phyloP scores from a whole-genome alignment of 2,113 vertebrate genomes.

The Trichomycterus rosablanca region DNA sequence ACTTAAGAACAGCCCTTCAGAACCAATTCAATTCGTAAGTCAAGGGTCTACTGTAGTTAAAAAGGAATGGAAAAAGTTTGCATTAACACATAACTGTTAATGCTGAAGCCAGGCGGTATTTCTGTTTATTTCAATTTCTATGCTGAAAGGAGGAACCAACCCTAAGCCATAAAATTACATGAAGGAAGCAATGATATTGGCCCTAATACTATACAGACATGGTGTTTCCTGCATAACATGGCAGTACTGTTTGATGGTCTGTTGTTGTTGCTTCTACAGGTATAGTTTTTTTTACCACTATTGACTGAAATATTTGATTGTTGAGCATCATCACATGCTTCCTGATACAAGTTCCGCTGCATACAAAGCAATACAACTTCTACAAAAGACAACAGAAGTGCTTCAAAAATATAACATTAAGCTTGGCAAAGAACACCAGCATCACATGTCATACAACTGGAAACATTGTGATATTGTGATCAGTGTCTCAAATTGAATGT shows the following conservation, averaged over 20 bases:
- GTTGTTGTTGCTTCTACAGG: conserved; percentile 16
- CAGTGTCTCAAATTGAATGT: neutral
- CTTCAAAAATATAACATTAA: conserved; percentile 1
- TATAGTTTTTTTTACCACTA: neutral
- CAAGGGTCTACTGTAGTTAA: too few relatives aligned
- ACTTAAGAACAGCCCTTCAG: too few relatives aligned
- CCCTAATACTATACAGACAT: neutral
- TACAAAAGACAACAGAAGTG: neutral
- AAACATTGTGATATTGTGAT: too few relatives aligned
- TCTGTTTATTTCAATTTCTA: too few relatives aligned
- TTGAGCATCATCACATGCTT: conserved; percentile 18
- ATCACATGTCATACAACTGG: neutral
- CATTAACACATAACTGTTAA: too few relatives aligned
- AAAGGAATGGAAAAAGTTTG: too few relatives aligned
- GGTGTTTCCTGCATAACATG: conserved; percentile 2
- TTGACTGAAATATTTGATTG: conserved; percentile 21
- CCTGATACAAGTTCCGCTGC: neutral
- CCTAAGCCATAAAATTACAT: conserved; percentile 5
- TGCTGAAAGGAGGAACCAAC: conserved; percentile 11
- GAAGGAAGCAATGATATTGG: conserved; percentile 1
- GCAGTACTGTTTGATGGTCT: conserved; percentile 25
- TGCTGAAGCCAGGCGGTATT: too few relatives aligned
- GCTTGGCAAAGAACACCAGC: neutral
- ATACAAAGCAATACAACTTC: conserved; percentile 15
- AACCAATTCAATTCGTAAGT: too few relatives aligned